phyloP scores from a whole-genome alignment of 2,797 vertebrate genomes.

The Typhlichthys eigenmanni region DNA sequence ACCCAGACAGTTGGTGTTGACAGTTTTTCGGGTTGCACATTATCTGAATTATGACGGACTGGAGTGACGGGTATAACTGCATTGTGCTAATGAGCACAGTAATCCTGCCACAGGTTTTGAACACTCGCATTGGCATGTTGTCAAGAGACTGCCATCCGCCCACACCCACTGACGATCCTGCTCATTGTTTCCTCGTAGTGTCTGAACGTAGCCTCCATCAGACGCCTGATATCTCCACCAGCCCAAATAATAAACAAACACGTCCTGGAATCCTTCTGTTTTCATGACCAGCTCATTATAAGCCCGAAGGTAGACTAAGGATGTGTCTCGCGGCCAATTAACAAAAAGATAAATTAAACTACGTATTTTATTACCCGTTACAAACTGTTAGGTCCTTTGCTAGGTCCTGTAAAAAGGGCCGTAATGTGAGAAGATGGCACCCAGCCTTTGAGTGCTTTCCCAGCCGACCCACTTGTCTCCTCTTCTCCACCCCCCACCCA shows the following conservation, averaged over 20 bases:
- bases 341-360: too few species aligned
- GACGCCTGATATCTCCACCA: too few species aligned
- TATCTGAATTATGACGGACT: slow-evolving; percentile 29
- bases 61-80: too few species aligned
- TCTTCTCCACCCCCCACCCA: slow-evolving; percentile 39
- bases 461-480: slow-evolving; percentile 62
- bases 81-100: slow-evolving; percentile 5
- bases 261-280: too few species aligned
- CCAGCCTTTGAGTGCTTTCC: slow-evolving; percentile 57
- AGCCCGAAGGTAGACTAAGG: too few species aligned
- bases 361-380: too few species aligned
- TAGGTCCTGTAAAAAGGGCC: slow-evolving; percentile 19
- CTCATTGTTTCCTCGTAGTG: neutral
- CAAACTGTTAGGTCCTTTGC: too few species aligned
- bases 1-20: slow-evolving; percentile 44
- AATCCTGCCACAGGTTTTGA: slow-evolving; percentile 23
- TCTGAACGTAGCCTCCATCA: too few species aligned
- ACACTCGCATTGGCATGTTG: slow-evolving; percentile 5
- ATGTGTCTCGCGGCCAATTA: too few species aligned
- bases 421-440: slow-evolving; percentile 24
- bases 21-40: slow-evolving; percentile 52
- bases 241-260: too few species aligned
- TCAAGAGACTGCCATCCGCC: neutral
- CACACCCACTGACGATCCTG: slow-evolving; percentile 8
- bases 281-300: too few species aligned